Conservation (phyloP, 35 echinoderm and acorn worm species). For the Holothuria glaberrima region DNA sequence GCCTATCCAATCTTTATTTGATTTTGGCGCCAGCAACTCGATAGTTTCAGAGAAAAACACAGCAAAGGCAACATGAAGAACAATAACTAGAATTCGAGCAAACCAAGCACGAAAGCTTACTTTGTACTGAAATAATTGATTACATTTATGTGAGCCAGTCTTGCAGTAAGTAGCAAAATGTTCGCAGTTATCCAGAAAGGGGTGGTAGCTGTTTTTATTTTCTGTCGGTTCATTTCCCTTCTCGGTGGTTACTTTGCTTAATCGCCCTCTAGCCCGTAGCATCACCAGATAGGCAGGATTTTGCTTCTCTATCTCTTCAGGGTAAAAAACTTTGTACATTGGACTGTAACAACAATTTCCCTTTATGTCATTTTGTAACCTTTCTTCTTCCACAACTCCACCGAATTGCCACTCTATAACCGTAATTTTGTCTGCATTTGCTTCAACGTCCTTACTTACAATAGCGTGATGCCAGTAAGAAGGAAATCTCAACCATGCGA, state of each 20-base stretch:
- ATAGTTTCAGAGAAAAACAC: conserved; percentile 11
- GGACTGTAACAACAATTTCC: conserved; percentile 13
- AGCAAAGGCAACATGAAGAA: not conserved
- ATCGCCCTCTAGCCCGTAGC: conserved; percentile 11
- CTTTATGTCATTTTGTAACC: not conserved
- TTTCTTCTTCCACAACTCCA: not conserved
- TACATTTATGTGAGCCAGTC: conserved; percentile 28
- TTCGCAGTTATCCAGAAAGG: conserved; percentile 62
- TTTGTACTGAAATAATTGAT: conserved; percentile 6
- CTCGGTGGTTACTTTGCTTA: too few species aligned
- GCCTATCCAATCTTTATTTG: not conserved
- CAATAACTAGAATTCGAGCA: not conserved
- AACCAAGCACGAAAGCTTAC: conserved; percentile 25
- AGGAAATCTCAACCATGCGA: conserved; percentile 59
- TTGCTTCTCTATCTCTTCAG: not conserved
- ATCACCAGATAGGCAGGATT: conserved; percentile 45
- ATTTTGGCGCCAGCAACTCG: not conserved
- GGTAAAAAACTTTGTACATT: too few species aligned
- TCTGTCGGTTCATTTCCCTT: too few species aligned
- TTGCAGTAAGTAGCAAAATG: conserved; percentile 61
- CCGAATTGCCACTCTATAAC: conserved; percentile 52
- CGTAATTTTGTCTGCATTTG: not conserved
- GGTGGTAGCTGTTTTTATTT: conserved; percentile 28
- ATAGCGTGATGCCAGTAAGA: too few species aligned
- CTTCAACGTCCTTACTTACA: conserved; percentile 6